Base-by-base conservation (phyloP, 1,140 invertebrate species). In the Drosophila obscura region DNA sequence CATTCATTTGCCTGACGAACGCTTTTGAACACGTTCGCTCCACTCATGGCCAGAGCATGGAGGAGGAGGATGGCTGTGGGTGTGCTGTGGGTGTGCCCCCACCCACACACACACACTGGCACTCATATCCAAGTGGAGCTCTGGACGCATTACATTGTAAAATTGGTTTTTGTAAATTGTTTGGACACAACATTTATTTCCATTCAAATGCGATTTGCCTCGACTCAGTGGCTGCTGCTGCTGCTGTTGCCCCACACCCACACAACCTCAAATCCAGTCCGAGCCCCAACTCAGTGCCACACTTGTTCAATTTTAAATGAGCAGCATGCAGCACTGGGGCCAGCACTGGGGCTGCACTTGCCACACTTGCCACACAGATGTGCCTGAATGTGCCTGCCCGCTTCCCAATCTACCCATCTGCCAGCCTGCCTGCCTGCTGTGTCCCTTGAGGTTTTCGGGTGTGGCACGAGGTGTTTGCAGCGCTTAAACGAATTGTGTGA, bases 91-190 rank as follows among this genome's bases (percentile, higher is more conserved):
- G 22, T 4, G 22, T 46, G 26, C 26, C 26, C 50, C 55, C 44
- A 44, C 53, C 16, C 50, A 44, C 44, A 55, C 64, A 48, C 52
- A 52, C 77, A 62, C 41, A 45, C 53, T 66, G 58, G 44, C 46
- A 50, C 11, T 5, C 11, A 39, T 13, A 39, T 39, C 11, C 35
- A 39, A 13, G 43, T 59, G 71, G 57, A 75, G 72, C 73, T 77
- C 73, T 72, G 69, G 76, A 77, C 78, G 78, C 74, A 82, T 82
- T 82, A 83, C 76, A 84, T 84, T 84, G 80, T 84, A 84, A 83
- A 84, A 84, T 84, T 84, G 80, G 80, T 84, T 84, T 84, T 84
- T 84, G 80, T 84, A 84, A 84, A 84, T 84, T 84, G 80, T 84
- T 84, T 84, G 80, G 80, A 84, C 80, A 84, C 80, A 84, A 84